A percentile compares a stretch with the other conserved stretches of the same genome.
Evolutionary conservation across 2,113 vertebrate species (phyloP).

Genomic region (Eurypyga helias): DNA sequence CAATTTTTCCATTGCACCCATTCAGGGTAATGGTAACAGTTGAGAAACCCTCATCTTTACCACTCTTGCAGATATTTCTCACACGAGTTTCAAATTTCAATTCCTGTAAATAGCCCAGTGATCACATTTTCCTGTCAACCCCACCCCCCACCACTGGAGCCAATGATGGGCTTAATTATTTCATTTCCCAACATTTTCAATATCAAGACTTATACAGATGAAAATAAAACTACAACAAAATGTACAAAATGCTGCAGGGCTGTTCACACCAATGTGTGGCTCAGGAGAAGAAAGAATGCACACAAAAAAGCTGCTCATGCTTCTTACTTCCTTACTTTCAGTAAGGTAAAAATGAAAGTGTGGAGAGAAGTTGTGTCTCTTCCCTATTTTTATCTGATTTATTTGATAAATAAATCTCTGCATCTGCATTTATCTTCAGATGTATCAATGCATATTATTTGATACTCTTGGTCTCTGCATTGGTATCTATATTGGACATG

Average conservation of each 20-base stretch:
- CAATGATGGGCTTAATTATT: not conserved
- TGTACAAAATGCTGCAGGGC: rapidly evolving
- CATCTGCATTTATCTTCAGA: not conserved
- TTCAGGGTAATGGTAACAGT: not conserved
- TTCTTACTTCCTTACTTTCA: not conserved
- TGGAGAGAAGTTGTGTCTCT: not conserved
- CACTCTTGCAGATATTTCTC: not conserved
- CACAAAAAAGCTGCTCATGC: not conserved
- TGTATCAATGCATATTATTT: not conserved
- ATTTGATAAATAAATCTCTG: not conserved
- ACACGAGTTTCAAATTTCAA: not conserved
- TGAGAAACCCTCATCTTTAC: not conserved
- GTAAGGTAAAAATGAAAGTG: not conserved
- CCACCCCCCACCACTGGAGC: not conserved
- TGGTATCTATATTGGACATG: not conserved
- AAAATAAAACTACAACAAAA: not conserved
- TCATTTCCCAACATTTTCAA: not conserved
- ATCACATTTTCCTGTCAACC: not conserved
- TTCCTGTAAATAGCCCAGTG: constrained; percentile 1
- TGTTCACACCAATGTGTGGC: not conserved
- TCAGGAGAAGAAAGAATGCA: not conserved
- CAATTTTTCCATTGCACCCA: not conserved
- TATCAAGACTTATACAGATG: not conserved
- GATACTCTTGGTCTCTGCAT: not conserved
- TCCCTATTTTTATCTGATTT: not conserved